These are phyloP conservation scores for Eupelmus urozonus DNA, from an alignment of 2,888 invertebrate genomes.

Conservation along the genomic window DNA sequence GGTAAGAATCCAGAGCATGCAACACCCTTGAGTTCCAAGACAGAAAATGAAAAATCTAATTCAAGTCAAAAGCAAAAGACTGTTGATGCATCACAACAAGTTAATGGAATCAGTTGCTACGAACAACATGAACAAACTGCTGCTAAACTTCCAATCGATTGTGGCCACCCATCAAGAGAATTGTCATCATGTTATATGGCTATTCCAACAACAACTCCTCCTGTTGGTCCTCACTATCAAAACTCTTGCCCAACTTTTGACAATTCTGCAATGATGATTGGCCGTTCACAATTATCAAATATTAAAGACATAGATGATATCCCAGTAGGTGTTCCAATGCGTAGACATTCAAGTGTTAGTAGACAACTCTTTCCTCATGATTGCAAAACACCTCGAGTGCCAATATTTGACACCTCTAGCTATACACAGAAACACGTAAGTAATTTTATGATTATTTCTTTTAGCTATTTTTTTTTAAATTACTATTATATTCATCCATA, in stretches of 20 bases:
- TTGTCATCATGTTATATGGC: conserved; percentile 36
- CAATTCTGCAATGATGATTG: conserved; percentile 18
- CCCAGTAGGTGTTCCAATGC: conserved; percentile 55
- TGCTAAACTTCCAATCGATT: conserved; percentile 60
- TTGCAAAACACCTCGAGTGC: conserved; percentile 66
- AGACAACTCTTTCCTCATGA: conserved; percentile 71
- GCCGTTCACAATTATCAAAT: conserved; percentile 41
- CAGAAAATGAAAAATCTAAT: conserved; percentile 12
- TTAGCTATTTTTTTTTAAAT: conserved; percentile 26
- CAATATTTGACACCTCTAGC: conserved; percentile 65
- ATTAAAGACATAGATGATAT: conserved; percentile 57
- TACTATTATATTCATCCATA: conserved; percentile 10
- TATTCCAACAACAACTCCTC: conserved; percentile 42
- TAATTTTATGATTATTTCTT: conserved; percentile 21
- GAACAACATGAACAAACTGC: conserved; percentile 46
- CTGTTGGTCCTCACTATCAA: conserved; percentile 32
- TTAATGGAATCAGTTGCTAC: conserved; percentile 54
- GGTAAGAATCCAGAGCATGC: conserved; percentile 59
- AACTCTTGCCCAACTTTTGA: conserved; percentile 31
- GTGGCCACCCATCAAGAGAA: conserved; percentile 58
- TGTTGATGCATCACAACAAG: conserved; percentile 17
- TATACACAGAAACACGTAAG: conserved; percentile 72
- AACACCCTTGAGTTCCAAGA: conserved; percentile 33
- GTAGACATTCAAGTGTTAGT: conserved; percentile 66
- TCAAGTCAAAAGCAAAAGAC: background rate